Conservation (phyloP, 2,888 invertebrate genomes). For the Athalia cordata region DNA sequence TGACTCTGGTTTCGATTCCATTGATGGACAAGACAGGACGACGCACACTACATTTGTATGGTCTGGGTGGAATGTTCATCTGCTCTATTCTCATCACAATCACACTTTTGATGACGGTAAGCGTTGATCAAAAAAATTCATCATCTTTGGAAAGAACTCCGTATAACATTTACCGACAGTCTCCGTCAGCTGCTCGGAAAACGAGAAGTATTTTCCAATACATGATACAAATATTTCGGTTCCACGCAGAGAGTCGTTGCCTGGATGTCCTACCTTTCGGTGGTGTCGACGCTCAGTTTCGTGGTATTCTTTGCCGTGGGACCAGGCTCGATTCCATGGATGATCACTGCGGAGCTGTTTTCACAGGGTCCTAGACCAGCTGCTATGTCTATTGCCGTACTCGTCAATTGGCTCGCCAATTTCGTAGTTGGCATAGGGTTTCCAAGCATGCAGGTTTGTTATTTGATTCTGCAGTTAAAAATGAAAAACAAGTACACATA, state of each 20-base stretch:
- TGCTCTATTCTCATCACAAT: slow-evolving; percentile 99
- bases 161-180: slow-evolving; percentile 48
- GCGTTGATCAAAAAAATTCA: slow-evolving; percentile 65
- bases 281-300: slow-evolving; percentile 94
- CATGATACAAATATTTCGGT: slow-evolving; percentile 97
- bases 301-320: slow-evolving; percentile 98
- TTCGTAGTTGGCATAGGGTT: slow-evolving; percentile 97
- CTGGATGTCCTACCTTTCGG: slow-evolving; percentile 97
- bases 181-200: slow-evolving; percentile 74
- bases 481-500: not conserved
- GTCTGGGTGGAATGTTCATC: slow-evolving; percentile 98
- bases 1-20: slow-evolving; percentile 96
- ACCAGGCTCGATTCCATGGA: slow-evolving; percentile 98
- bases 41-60: slow-evolving; percentile 94
- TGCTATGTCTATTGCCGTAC: slow-evolving; percentile 97
- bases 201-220: slow-evolving; percentile 78
- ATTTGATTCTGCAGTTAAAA: not conserved
- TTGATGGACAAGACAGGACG: slow-evolving; percentile 97
- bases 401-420: slow-evolving; percentile 98
- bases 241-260: slow-evolving; percentile 99
- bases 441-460: slow-evolving; percentile 92
- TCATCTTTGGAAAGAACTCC: too few species aligned
- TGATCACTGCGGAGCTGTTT: slow-evolving; percentile 98
- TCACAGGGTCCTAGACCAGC: slow-evolving; percentile 96
- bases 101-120: slow-evolving; percentile 96